phyloP scores from a whole-genome alignment of 2,888 invertebrate species.

The Nemoura dubitans region DNA sequence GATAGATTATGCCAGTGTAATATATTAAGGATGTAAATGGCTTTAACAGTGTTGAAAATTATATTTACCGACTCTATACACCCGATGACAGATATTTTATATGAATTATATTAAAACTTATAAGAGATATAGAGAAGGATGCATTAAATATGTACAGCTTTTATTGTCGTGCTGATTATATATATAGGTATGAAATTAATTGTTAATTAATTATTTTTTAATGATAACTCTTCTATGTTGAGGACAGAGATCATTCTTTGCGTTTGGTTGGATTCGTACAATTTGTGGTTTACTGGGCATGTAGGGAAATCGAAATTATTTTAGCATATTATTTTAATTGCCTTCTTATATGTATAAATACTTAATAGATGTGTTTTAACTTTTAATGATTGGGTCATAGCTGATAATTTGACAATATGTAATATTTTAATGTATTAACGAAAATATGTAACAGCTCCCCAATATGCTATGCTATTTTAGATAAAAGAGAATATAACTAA shows the following conservation, averaged over 20 bases:
- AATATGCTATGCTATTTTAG: background rate
- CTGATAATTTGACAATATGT: background rate
- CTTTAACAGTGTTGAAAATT: background rate
- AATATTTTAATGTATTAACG: background rate
- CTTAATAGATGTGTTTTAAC: background rate
- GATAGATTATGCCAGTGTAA: background rate
- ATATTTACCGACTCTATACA: background rate
- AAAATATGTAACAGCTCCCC: background rate
- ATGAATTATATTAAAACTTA: background rate
- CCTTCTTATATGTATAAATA: slow-evolving; percentile 17
- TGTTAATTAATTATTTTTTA: background rate
- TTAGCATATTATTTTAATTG: background rate
- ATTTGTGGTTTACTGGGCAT: background rate
- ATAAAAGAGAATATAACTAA: background rate
- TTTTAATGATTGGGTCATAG: background rate
- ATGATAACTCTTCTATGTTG: background rate
- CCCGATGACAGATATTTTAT: background rate
- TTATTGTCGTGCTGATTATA: background rate
- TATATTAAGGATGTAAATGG: background rate
- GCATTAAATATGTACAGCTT: background rate
- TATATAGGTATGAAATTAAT: background rate
- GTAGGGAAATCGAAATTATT: background rate
- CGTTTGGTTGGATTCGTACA: background rate
- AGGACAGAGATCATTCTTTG: background rate
- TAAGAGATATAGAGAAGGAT: background rate